Evolutionary conservation across 2,888 invertebrate species (phyloP), one percentile per base, ranked within the genome.

Genomic region (Euphydryas editha): DNA sequence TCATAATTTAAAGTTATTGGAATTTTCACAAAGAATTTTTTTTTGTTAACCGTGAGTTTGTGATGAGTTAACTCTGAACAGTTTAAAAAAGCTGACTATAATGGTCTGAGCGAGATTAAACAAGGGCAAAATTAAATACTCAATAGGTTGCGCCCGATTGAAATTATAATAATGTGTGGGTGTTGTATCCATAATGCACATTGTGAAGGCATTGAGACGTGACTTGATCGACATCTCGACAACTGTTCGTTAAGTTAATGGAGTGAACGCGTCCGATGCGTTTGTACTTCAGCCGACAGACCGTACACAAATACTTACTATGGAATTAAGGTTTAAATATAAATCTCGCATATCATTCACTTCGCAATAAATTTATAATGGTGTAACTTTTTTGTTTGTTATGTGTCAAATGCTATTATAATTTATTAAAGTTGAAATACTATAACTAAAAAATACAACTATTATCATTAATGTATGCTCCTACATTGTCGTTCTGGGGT

Each of bases 181-280:
- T 78, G 89, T 81, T 82, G 80, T 83, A 83, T 83, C 86, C 88
- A 88, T 90, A 90, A 84, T 81, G 88, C 80, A 78, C 84, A 74
- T 75, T 78, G 80, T 78, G 80, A 77, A 79, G 82, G 88, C 85
- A 87, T 87, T 87, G 86, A 87, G 87, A 86, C 83, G 82, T 84
- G 86, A 86, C 86, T 86, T 92, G 92, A 92, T 90, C 86, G 92
- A 91, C 91, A 87, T 90, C 89, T 90, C 85, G 91, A 91, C 91
- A 90, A 90, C 89, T 84, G 87, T 90, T 90, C 90, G 90, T 92
- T 90, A 92, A 90, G 80, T 87, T 91, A 92, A 92, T 91, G 88
- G 90, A 88, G 83, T 82, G 85, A 82, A 79, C 78, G 83, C 80
- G 79, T 76, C 79, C 81, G 80, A 81, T 80, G 78, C 85, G 82